These are phyloP conservation scores for Frankliniella fusca DNA, from an alignment of 2,888 invertebrate genomes.

Conservation along the genomic window DNA sequence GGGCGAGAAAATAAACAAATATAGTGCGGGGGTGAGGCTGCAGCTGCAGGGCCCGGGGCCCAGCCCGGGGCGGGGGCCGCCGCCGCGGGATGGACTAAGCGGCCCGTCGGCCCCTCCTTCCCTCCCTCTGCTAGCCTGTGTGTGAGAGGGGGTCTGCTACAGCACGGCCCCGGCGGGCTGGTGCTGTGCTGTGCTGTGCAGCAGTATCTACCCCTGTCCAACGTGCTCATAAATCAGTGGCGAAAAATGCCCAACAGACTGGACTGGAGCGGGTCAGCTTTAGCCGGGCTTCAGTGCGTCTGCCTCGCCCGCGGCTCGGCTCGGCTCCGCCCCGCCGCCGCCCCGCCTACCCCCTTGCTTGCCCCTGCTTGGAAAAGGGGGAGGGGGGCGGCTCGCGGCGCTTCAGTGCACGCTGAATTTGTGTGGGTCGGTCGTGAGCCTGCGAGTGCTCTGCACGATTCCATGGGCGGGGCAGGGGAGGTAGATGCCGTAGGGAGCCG, in stretches of 20 bases:
- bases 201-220: slow-evolving; percentile 20
- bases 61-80: not conserved
- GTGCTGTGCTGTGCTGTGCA: not conserved
- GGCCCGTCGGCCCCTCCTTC: not conserved
- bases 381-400: not conserved
- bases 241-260: slow-evolving; percentile 16
- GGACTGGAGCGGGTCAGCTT: not conserved
- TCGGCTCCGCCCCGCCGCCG: too few species aligned
- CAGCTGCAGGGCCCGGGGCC: too few species aligned
- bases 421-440: too few species aligned
- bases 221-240: slow-evolving; percentile 2
- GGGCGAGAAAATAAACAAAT: not conserved
- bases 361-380: not conserved
- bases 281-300: not conserved
- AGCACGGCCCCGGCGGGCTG: not conserved
- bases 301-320: not conserved
- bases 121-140: not conserved
- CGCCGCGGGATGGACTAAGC: not conserved
- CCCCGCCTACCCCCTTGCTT: not conserved
- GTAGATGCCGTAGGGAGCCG: too few species aligned
- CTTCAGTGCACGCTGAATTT: too few species aligned
- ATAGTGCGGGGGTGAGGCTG: not conserved
- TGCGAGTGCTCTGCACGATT: too few species aligned
- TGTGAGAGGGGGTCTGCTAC: not conserved
- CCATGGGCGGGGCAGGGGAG: too few species aligned